A percentile compares a stretch with the other conserved stretches of the same genome.
Conservation (phyloP, 2,113 vertebrate species). For the Aleadryas rufinucha region DNA sequence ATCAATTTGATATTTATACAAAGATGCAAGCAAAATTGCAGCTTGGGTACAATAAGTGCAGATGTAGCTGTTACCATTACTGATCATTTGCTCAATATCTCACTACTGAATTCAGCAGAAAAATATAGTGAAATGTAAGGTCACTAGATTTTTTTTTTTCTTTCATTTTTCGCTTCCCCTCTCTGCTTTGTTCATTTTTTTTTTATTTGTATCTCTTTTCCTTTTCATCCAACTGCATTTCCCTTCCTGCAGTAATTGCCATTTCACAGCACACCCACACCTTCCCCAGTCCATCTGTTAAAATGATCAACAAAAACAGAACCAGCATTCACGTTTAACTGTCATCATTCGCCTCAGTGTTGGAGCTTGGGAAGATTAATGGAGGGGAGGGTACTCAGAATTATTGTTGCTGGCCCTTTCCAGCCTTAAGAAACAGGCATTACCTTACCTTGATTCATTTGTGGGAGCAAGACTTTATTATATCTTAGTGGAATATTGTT, state of each 20-base stretch:
- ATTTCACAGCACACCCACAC: conserved; percentile 56
- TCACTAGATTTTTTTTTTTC: background rate
- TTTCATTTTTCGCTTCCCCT: background rate
- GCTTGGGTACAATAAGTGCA: background rate
- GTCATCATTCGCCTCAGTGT: background rate
- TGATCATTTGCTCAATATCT: conserved; percentile 6
- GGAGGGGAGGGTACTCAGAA: background rate
- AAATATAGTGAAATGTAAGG: background rate
- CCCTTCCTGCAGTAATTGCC: conserved; percentile 35
- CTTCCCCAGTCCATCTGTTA: conserved; percentile 57
- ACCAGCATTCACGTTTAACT: background rate
- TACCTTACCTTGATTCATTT: background rate
- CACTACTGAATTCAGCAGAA: conserved; percentile 14
- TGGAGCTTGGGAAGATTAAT: background rate
- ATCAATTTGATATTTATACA: background rate
- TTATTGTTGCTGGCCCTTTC: conserved; percentile 5
- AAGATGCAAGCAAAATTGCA: background rate
- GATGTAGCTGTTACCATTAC: background rate
- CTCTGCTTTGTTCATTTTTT: background rate
- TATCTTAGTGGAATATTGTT: background rate
- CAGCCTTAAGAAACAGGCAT: background rate
- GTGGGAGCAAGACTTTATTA: background rate
- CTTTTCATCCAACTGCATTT: conserved; percentile 21
- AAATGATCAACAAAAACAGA: conserved; percentile 46
- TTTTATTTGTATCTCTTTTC: background rate